Conservation (phyloP, 2,113 vertebrate species). For the Xiphorhynchus elegans region DNA sequence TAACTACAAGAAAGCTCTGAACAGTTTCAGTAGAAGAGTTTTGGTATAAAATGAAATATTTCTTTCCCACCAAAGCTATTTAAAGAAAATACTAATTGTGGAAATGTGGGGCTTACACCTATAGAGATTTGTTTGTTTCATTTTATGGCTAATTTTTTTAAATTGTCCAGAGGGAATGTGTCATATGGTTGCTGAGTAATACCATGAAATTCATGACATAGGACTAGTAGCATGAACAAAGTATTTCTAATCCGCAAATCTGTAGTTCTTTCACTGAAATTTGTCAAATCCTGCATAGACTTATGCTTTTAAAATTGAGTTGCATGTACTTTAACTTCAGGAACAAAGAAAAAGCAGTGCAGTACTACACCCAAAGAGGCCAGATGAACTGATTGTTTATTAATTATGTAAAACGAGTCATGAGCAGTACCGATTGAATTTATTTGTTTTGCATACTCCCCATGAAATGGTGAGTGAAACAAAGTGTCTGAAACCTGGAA, state of each 20-base stretch:
- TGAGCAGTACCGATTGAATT: background rate
- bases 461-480: background rate
- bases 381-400: background rate
- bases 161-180: background rate
- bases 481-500: background rate
- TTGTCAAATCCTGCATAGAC: background rate
- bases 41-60: background rate
- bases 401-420: background rate
- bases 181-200: background rate
- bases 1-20: background rate
- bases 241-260: background rate
- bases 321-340: background rate
- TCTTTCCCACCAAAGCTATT: background rate
- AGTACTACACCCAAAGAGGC: background rate
- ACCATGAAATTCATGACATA: background rate
- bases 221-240: background rate
- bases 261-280: background rate
- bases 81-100: background rate
- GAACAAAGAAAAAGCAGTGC: background rate
- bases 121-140: background rate
- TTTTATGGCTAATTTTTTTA: background rate
- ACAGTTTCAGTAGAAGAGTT: background rate
- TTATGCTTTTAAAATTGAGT: background rate
- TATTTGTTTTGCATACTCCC: background rate
- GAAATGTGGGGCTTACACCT: background rate